Base-by-base conservation (phyloP, 2,113 vertebrate species). In the Polyodon spathula region DNA sequence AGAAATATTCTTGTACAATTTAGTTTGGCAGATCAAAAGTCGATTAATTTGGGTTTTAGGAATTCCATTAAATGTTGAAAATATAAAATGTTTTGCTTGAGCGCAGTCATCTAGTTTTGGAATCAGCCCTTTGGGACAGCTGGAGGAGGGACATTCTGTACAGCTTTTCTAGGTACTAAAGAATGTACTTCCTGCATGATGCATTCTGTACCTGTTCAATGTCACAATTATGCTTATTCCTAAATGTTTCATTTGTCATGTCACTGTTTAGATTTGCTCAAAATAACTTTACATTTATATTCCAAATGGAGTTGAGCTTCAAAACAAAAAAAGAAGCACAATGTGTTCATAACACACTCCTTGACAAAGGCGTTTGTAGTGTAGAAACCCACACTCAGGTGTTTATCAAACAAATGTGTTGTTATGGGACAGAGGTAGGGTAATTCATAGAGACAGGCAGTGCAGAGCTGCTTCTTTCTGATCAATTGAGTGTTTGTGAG, bases 41-140 rank as follows among this genome's bases (percentile, higher is more conserved):
- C n/a, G n/a, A 50, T 50, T 7, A 10, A 50, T 50, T 50, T 50
- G 46, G n/a, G 46, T n/a, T 50, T 50, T 50, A 50, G 46, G 46
- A 50, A 50, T 50, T 50, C 6, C 46, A 50, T 50, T 50, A 50
- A 12, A 10, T 12, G 46, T 50, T 50, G 11, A 10, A 50, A 14
- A n/a, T 50, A 10, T 50, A 10, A 50, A 5, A 12, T 50, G 46
- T 50, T 10, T 10, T 50, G 46, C 46, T 50, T 50, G 46, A 50
- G 46, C 11, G 46, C 7, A 50, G n/a, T 50, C n/a, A 50, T 10
- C 46, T 50, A 7, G 11, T 50, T 50, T 43, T 14, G 11, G 11
- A 50, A n/a, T n/a, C 11, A 50, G 46, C 46, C n/a, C 46, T 50
- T 50, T 5, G 46, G 46, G 46, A 50, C 46, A 10, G 46, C 46